Evolutionary conservation across 2,888 invertebrate genomes (phyloP).

Genomic region (Heteromurus nitidus): DNA sequence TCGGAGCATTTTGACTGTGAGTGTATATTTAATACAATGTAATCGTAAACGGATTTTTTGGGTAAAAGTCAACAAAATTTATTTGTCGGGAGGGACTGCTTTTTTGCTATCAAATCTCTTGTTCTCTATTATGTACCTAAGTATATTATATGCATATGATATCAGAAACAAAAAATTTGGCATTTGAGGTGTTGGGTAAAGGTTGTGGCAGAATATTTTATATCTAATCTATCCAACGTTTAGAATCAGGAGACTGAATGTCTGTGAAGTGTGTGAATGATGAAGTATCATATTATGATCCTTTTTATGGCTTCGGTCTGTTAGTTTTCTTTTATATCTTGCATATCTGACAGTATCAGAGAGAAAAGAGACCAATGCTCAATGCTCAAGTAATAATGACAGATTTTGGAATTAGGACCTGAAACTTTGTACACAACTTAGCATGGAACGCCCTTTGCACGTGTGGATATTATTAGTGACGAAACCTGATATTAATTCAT

Average conservation of each 20-base stretch:
- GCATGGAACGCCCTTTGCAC: not conserved
- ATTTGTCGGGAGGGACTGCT: conserved; percentile 50
- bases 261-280: conserved; percentile 50
- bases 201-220: not conserved
- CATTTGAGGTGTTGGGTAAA: not conserved
- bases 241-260: conserved; percentile 15
- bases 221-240: not conserved
- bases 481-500: not conserved
- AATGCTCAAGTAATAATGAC: not conserved
- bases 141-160: not conserved
- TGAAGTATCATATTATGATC: conserved; percentile 36
- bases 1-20: not conserved
- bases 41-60: conserved; percentile 33
- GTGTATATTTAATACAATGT: too few species aligned
- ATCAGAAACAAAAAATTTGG: not conserved
- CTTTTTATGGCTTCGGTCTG: conserved; percentile 46
- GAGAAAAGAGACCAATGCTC: not conserved
- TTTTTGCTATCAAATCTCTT: conserved; percentile 31
- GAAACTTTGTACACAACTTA: not conserved
- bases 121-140: not conserved
- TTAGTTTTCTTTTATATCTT: conserved; percentile 36
- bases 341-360: not conserved
- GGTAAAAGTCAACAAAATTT: conserved; percentile 52
- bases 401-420: conserved; percentile 25
- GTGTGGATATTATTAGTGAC: not conserved